Evolutionary conservation across 2,113 vertebrate genomes (phyloP), one percentile per base, ranked within the genome.

Genomic region (Rhabdornis inornatus): DNA sequence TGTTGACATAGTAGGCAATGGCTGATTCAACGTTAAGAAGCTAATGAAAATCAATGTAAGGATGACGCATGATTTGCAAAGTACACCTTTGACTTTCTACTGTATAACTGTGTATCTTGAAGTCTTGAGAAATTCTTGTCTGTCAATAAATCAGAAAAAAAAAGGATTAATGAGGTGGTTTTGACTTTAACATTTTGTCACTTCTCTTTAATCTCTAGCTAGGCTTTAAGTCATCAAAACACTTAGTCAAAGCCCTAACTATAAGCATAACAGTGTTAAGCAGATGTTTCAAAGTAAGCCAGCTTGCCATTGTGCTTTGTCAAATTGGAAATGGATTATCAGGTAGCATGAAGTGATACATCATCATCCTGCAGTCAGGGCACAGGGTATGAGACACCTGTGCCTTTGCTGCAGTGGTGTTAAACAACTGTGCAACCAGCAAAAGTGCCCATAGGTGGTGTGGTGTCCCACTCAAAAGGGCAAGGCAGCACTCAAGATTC

Each of bases 21-120:
- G 83, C 28, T 91, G 39, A 76, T 83, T 81, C 76, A 91, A 79
- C 84, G 71, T 83, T 92, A 85, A 80, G n/a, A 81, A 93, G 20
- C 52, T 78, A 89, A 85, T 92, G 68, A 92, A 96, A 96, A 93
- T 96, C 83, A 88, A 33, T 84, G 28, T 65, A 79, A 84, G 21
- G 28, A 35, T 95, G 69, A 94, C n/a, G 15, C 23, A 94, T 74
- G 72, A 64, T 87, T 45, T 87, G 70, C 13, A 89, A 87, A 87
- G 78, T 33, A 44, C 24, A 92, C 84, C 55, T 95, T 90, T 94
- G 94, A 50, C 89, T 96, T 94, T 90, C 52, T 86, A 50, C 44
- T 45, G 17, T 90, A 30, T 55, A 53, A 69, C 25, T 86, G 93
- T 53, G 13, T 61, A 33, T 61, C 1, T 1, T 61, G 55, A 94